Percentiles rank a stretch among this genome's conserved stretches.
These are phyloP conservation scores for Propithecus deckenii DNA, from an alignment of 2,797 vertebrate genomes.

Conservation along the genomic window DNA sequence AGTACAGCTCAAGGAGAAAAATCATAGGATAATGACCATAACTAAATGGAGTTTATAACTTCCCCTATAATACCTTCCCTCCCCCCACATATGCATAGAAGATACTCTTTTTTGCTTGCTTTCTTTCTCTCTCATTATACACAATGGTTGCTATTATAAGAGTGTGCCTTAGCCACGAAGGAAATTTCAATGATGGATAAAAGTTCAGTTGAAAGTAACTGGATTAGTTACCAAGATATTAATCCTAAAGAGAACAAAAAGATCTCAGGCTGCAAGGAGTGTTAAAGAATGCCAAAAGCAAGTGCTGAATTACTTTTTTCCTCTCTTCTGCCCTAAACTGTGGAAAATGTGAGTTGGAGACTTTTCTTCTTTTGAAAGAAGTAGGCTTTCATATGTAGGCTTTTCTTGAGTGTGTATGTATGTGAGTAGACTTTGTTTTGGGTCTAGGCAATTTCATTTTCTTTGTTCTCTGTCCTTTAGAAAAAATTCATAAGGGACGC, in stretches of 20 bases:
- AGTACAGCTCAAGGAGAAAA: slow-evolving; percentile 14
- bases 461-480: background rate
- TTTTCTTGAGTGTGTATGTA: background rate
- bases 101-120: background rate
- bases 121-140: background rate
- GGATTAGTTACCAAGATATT: background rate
- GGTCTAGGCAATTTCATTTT: background rate
- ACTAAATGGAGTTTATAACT: background rate
- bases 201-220: background rate
- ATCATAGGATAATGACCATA: background rate
- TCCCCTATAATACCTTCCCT: background rate
- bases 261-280: background rate
- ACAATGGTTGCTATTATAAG: background rate
- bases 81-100: background rate
- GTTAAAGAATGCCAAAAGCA: background rate
- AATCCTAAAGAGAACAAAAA: slow-evolving; percentile 3
- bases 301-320: background rate
- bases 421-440: background rate
- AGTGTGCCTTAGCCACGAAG: background rate
- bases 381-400: background rate
- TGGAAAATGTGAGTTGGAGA: background rate
- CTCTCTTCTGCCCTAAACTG: background rate
- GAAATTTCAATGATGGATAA: background rate
- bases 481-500: background rate
- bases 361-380: slow-evolving; percentile 10